Evolutionary conservation across 1,140 invertebrate genomes (phyloP).

Genomic region (Cardiocondyla obscurior): DNA sequence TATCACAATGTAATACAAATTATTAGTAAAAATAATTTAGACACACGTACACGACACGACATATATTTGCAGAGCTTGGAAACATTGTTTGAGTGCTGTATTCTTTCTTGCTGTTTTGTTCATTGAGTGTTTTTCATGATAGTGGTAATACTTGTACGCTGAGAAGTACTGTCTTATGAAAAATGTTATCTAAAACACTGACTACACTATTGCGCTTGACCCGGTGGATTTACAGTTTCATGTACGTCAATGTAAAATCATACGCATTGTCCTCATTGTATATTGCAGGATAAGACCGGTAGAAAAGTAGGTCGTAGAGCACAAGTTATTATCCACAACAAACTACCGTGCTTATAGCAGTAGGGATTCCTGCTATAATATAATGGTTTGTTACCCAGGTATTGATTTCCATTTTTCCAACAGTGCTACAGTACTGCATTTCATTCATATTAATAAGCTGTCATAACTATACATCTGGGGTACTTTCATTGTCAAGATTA

Average conservation of each 20-base stretch:
- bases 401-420: conserved; percentile 67
- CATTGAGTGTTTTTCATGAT: conserved; percentile 17
- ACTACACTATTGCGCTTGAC: neutral
- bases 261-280: neutral
- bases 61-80: neutral
- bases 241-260: neutral
- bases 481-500: conserved; percentile 58
- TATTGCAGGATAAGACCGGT: neutral
- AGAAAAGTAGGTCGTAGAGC: conserved; percentile 4
- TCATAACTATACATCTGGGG: conserved; percentile 45
- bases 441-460: conserved; percentile 63
- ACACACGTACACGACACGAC: no score
- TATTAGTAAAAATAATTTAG: neutral
- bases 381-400: conserved; percentile 54
- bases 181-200: neutral
- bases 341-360: conserved; percentile 39
- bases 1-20: neutral
- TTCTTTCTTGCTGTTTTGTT: neutral
- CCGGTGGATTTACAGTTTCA: neutral
- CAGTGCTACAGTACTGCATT: conserved; percentile 57
- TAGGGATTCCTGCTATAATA: conserved; percentile 42
- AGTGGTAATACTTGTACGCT: neutral
- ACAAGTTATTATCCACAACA: conserved; percentile 14
- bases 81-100: neutral
- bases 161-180: neutral